Percentiles rank a stretch among this genome's conserved stretches.
phyloP scores from a whole-genome alignment of 2,797 vertebrate species.

The Gambusia yucatana region DNA sequence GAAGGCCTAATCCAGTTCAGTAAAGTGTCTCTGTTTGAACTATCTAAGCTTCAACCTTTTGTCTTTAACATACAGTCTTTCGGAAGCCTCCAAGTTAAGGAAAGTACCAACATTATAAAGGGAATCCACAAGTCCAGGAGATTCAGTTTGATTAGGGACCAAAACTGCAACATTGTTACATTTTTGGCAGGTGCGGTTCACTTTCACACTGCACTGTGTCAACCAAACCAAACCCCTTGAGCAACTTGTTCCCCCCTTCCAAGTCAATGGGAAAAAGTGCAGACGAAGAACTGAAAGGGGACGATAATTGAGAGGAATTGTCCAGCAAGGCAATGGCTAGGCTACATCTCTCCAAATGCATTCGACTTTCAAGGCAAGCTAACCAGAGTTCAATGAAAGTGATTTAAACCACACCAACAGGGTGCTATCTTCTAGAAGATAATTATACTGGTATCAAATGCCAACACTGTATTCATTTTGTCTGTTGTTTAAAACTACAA shows the following conservation, averaged over 20 bases:
- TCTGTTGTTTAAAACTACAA: not conserved
- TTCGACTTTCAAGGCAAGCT: too few relatives aligned
- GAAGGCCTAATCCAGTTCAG: not conserved
- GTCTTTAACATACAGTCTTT: not conserved
- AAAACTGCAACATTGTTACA: not conserved
- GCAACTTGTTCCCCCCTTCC: too few relatives aligned
- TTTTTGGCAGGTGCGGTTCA: not conserved
- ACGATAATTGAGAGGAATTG: too few relatives aligned
- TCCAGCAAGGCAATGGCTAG: too few relatives aligned
- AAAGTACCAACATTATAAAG: not conserved
- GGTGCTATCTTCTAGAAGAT: not conserved
- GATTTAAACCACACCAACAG: not conserved
- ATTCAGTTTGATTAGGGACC: not conserved
- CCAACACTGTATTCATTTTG: not conserved
- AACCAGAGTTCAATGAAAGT: not conserved
- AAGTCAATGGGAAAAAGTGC: too few relatives aligned
- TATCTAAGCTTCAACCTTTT: conserved; percentile 1
- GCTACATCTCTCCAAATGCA: too few relatives aligned
- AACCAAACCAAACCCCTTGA: too few relatives aligned
- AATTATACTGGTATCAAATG: not conserved
- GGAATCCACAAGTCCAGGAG: not conserved
- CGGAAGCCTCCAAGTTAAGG: not conserved
- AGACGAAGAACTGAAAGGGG: too few relatives aligned
- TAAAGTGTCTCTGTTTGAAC: not conserved
- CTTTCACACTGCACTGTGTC: not conserved